phyloP scores from a whole-genome alignment of 2,113 vertebrate species.

The Marmota flaviventris region DNA sequence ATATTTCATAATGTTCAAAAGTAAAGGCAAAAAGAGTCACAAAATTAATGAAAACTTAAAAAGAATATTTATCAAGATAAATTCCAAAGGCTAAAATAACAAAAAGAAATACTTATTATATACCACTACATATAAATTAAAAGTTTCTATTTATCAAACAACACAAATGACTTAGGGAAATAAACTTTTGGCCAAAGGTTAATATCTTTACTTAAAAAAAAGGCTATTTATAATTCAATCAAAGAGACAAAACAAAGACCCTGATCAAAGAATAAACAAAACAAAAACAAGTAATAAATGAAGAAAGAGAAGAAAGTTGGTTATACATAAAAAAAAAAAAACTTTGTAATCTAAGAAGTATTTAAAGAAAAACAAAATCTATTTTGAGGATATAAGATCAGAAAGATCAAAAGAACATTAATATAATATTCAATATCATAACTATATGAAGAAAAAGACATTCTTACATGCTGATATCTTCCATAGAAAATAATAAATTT shows the following conservation, averaged over 20 bases:
- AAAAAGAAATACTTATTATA: not conserved
- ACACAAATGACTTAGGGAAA: not conserved
- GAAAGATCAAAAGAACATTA: not conserved
- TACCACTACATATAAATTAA: not conserved
- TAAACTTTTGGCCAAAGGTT: not conserved
- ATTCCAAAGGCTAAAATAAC: not conserved
- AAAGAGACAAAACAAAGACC: not conserved
- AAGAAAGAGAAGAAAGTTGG: not conserved
- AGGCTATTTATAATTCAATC: not conserved
- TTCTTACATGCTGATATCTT: not conserved
- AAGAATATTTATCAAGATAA: not conserved
- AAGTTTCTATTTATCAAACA: not conserved
- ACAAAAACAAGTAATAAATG: not conserved
- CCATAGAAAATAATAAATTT: slow-evolving; percentile 1
- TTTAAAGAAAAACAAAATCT: not conserved
- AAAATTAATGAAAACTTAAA: slow-evolving; percentile 6
- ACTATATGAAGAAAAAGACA: not conserved
- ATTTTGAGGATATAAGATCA: not conserved
- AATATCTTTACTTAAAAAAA: not conserved
- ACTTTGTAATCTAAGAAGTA: not conserved
- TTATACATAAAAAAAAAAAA: not conserved
- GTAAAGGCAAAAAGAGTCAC: not conserved
- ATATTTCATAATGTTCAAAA: slow-evolving; percentile 38
- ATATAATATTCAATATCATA: not conserved
- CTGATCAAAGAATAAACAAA: not conserved